phyloP scores from a whole-genome alignment of 2,888 invertebrate species.

The Drosophila paranaensis region DNA sequence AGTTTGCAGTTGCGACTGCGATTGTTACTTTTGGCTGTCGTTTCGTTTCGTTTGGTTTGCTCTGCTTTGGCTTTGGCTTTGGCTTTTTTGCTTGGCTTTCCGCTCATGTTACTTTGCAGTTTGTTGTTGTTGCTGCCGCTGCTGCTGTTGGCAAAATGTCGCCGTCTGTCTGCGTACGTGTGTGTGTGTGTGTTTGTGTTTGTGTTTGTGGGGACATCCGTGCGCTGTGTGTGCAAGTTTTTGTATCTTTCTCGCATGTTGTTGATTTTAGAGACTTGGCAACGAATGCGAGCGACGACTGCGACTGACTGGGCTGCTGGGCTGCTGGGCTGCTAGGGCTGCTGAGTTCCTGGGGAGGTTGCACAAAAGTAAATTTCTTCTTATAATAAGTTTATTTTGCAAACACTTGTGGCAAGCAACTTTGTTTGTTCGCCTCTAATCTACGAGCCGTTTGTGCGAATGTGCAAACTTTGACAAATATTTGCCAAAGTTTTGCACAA shows the following conservation, averaged over 20 bases:
- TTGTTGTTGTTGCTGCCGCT: constrained; percentile 39
- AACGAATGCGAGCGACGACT: constrained; percentile 48
- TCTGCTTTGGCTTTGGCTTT: constrained; percentile 36
- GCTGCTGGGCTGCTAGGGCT: not conserved
- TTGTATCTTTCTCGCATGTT: constrained; percentile 75
- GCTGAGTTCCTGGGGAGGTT: not conserved
- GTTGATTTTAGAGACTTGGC: constrained; percentile 80
- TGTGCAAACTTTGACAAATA: constrained; percentile 82
- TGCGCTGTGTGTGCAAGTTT: constrained; percentile 71
- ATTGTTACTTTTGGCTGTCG: constrained; percentile 68
- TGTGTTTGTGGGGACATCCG: constrained; percentile 48
- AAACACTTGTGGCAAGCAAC: constrained; percentile 82
- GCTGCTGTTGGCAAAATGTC: constrained; percentile 70
- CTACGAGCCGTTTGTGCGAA: constrained; percentile 81
- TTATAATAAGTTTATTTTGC: constrained; percentile 81
- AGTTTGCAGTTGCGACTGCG: constrained; percentile 80
- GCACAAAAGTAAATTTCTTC: constrained; percentile 76
- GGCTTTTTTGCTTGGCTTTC: constrained; percentile 58
- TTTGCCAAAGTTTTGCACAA: constrained; percentile 67
- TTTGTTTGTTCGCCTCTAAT: constrained; percentile 77
- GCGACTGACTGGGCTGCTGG: not conserved
- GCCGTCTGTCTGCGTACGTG: constrained; percentile 56
- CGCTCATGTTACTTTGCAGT: constrained; percentile 59
- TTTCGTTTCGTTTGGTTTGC: constrained; percentile 47
- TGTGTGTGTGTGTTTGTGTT: not conserved